phyloP scores from a whole-genome alignment of 2,797 vertebrate genomes.

The Pangasius sanitwongsei region DNA sequence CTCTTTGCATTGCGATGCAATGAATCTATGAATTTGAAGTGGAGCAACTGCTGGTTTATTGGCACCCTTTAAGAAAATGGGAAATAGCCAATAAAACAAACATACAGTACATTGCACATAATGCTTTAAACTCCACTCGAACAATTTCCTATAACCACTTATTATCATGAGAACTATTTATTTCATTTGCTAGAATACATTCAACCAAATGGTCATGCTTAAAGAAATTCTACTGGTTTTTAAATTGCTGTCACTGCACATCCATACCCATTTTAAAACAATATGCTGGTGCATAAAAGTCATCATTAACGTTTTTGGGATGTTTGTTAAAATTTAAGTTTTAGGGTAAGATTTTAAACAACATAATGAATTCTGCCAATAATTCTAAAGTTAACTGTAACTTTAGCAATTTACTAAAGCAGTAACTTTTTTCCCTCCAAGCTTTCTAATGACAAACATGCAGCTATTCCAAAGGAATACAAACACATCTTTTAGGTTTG shows the following conservation, averaged over 20 bases:
- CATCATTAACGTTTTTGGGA: neutral
- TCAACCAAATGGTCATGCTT: neutral
- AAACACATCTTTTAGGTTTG: neutral
- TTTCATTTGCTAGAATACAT: neutral
- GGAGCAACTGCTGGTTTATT: neutral
- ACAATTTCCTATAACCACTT: neutral
- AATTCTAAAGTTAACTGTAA: neutral
- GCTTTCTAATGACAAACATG: neutral
- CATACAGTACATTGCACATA: neutral
- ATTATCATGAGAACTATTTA: neutral
- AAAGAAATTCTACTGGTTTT: neutral
- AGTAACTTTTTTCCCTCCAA: neutral
- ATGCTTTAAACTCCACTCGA: neutral
- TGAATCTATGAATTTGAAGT: neutral
- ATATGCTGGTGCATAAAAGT: neutral
- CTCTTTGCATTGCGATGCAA: slow-evolving; percentile 7
- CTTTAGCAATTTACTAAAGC: neutral
- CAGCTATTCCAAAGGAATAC: slow-evolving; percentile 4
- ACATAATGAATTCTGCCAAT: neutral
- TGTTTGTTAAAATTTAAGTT: neutral
- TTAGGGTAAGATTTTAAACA: neutral
- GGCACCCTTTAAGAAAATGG: neutral
- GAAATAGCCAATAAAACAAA: neutral
- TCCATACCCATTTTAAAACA: neutral
- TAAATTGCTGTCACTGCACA: neutral